Base-by-base conservation (phyloP, 2,113 vertebrate genomes). In the Hippopotamus amphibius region DNA sequence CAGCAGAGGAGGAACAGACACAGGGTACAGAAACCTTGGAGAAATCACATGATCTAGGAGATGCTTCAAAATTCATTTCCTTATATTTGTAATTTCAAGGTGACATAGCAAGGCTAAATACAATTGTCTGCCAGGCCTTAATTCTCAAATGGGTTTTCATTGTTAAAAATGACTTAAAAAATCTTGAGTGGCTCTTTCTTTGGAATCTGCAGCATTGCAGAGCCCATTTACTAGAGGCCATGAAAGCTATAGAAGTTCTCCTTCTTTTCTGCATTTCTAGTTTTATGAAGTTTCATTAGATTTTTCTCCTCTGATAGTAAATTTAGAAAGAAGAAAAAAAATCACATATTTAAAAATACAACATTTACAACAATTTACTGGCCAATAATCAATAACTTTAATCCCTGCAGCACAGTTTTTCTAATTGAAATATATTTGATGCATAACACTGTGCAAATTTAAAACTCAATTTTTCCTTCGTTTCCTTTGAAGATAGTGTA, bases 271-370 rank as follows among this genome's bases (percentile, higher is more conserved):
- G 63, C 43, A 48, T 63, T 86, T 81, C 74, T 50, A 57, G 57
- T 91, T 72, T 87, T 66, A 48, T 7, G 37, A n/a, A 33, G 37
- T 69, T 79, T 95, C 28, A 55, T 71, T 57, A 8, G 48, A 72
- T 84, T 87, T 68, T 82, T 87, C 66, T 94, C 74, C 76, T 92
- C 76, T 68, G 76, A 21, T 50, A 57, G 48, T 81, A 81, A 53
- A 84, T 84, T 69, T 68, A 83, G 76, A 92, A 77, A 92, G 76
- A 65, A 87, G 37, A 50, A 33, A 26, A 53, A 72, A 89, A 77
- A 69, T 88, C 37, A 68, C 33, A 30, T 83, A 46, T 88, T 79
- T 84, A 5, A 79, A 88, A 77, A 79, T n/a, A 33, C 59, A 82
- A 82, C 41, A 57, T 28, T 21, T 77, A 33, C 37, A n/a, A 79